Evolutionary conservation across 2,113 vertebrate genomes (phyloP).

Genomic region (Chaetodon auriga): DNA sequence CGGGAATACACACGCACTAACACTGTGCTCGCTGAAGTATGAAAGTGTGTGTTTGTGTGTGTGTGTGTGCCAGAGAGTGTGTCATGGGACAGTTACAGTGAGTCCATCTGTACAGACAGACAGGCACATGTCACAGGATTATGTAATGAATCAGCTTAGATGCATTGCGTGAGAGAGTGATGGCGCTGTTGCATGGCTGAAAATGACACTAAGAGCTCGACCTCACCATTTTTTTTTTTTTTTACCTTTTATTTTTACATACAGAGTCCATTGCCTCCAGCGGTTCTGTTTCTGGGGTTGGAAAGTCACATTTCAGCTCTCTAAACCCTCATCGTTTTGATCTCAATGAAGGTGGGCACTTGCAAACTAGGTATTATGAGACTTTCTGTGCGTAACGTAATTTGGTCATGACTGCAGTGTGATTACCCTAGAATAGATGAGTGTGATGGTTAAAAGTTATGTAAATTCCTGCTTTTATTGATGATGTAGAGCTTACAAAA

Average conservation of each 20-base stretch:
- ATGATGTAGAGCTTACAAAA: conserved; percentile 28
- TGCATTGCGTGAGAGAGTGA: conserved; percentile 48
- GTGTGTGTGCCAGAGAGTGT: conserved; percentile 25
- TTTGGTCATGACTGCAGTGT: conserved; percentile 23
- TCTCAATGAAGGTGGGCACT: conserved; percentile 53
- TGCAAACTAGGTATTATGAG: not conserved
- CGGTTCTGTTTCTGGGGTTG: conserved; percentile 13
- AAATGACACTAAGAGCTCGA: conserved; percentile 35
- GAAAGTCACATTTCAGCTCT: conserved; percentile 45
- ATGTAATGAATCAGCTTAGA: conserved; percentile 65
- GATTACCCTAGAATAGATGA: conserved; percentile 11
- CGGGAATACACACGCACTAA: conserved; percentile 8
- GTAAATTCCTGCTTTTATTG: conserved; percentile 32
- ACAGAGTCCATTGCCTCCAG: conserved; percentile 32
- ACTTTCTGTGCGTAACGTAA: not conserved
- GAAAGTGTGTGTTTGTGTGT: not conserved
- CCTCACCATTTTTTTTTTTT: not conserved
- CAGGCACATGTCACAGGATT: conserved; percentile 66
- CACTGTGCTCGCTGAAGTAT: not conserved
- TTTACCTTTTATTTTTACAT: conserved; percentile 7
- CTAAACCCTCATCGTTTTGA: conserved; percentile 26
- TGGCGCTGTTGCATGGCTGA: conserved; percentile 54
- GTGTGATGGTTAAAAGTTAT: not conserved
- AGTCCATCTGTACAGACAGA: conserved; percentile 69
- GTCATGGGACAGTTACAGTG: conserved; percentile 56